phyloP scores from a whole-genome alignment of 2,888 invertebrate species.

The Tuta absoluta region DNA sequence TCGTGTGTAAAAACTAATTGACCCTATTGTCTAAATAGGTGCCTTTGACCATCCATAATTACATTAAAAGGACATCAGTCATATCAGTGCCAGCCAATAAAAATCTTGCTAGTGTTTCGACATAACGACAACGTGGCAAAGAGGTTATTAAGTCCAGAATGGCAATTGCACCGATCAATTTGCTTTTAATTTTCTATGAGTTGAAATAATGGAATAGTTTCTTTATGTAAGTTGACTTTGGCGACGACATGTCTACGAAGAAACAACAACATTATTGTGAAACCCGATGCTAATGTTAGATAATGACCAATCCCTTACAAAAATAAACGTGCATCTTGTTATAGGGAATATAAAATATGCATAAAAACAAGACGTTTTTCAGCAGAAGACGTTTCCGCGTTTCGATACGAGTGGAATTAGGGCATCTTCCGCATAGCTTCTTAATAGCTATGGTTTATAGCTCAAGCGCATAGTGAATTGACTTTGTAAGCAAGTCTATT shows the following conservation, averaged over 20 bases:
- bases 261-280: not conserved
- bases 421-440: conserved; percentile 18
- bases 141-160: not conserved
- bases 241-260: not conserved
- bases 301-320: conserved; percentile 7
- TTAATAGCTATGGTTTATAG: conserved; percentile 13
- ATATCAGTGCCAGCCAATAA: conserved; percentile 4
- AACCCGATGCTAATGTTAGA: not conserved
- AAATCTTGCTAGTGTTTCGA: not conserved
- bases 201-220: no score
- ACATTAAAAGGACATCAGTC: not conserved
- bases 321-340: conserved; percentile 19
- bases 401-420: not conserved
- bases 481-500: not conserved
- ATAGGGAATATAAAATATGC: conserved; percentile 19
- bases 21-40: conserved; percentile 8
- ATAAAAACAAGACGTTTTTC: conserved; percentile 19
- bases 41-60: conserved; percentile 11
- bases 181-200: not conserved
- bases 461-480: not conserved
- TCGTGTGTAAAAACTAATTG: conserved; percentile 15
- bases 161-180: not conserved
- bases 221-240: not conserved
- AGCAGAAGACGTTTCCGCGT: conserved; percentile 16
- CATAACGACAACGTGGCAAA: not conserved